Evolutionary conservation across 2,797 vertebrate genomes (phyloP).

Genomic region (Telmatherina bonti): DNA sequence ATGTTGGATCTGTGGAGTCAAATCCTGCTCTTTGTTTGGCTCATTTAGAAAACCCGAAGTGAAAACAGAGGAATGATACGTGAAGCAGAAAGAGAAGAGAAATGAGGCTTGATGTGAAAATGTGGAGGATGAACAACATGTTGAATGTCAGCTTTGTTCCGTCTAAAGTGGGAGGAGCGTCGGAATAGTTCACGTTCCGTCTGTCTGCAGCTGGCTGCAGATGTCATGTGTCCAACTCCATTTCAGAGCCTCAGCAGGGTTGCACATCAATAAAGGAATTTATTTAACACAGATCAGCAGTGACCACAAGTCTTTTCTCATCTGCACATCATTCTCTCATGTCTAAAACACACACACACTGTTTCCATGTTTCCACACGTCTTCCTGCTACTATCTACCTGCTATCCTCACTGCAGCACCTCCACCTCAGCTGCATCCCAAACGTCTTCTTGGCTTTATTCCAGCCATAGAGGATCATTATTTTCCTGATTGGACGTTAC

Average conservation of each 20-base stretch:
- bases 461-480: no score
- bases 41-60: constrained; percentile 2
- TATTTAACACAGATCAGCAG: no score
- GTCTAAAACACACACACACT: no score
- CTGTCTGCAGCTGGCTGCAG: constrained; percentile 13
- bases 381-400: no score
- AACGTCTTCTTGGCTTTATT: no score
- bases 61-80: constrained; percentile 19
- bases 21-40: constrained; percentile 39
- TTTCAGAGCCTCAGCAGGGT: background rate
- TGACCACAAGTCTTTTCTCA: no score
- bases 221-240: background rate
- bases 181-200: constrained; percentile 59
- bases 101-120: constrained; percentile 31
- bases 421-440: no score
- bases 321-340: no score
- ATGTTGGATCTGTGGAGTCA: constrained; percentile 41
- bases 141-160: constrained; percentile 76
- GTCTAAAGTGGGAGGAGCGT: constrained; percentile 32
- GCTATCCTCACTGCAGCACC: no score
- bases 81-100: constrained; percentile 19
- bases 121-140: constrained; percentile 38
- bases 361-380: no score
- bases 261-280: background rate
- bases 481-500: no score